Percentiles rank a stretch among this genome's conserved stretches.
phyloP scores from a whole-genome alignment of 2,113 vertebrate genomes.

The Dinomys branickii region DNA sequence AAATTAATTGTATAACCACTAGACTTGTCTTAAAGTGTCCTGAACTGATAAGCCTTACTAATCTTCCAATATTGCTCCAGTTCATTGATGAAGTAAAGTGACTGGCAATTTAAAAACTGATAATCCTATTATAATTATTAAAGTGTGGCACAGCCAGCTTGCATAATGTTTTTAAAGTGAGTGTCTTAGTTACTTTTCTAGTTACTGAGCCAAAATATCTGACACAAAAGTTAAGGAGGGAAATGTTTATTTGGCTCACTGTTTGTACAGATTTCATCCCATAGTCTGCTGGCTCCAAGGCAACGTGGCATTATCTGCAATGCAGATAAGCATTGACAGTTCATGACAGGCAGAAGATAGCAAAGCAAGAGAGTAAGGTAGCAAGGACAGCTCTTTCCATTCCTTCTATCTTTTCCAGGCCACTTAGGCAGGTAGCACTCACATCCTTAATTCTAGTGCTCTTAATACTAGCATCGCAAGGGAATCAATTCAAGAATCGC shows the following conservation, averaged over 20 bases:
- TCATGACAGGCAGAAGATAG: neutral
- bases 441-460: neutral
- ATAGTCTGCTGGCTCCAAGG: neutral
- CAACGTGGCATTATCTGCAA: too few relatives aligned
- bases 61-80: slow-evolving; percentile 81
- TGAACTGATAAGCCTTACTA: slow-evolving; percentile 84
- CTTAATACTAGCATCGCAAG: neutral
- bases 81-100: slow-evolving; percentile 84
- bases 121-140: slow-evolving; percentile 70
- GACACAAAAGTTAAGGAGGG: neutral
- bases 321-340: neutral
- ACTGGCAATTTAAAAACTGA: slow-evolving; percentile 76
- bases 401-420: neutral
- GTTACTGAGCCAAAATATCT: neutral
- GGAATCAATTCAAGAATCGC: neutral
- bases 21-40: slow-evolving; percentile 83
- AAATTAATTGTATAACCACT: slow-evolving; percentile 86
- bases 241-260: neutral
- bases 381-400: neutral
- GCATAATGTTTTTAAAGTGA: slow-evolving; percentile 53
- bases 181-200: neutral
- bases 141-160: slow-evolving; percentile 40
- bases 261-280: neutral
- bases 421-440: neutral
- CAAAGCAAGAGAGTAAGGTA: neutral